A percentile compares a stretch with the other conserved stretches of the same genome.
These are phyloP conservation scores for Plutella xylostella DNA, from an alignment of 2,888 invertebrate genomes.

Conservation along the genomic window DNA sequence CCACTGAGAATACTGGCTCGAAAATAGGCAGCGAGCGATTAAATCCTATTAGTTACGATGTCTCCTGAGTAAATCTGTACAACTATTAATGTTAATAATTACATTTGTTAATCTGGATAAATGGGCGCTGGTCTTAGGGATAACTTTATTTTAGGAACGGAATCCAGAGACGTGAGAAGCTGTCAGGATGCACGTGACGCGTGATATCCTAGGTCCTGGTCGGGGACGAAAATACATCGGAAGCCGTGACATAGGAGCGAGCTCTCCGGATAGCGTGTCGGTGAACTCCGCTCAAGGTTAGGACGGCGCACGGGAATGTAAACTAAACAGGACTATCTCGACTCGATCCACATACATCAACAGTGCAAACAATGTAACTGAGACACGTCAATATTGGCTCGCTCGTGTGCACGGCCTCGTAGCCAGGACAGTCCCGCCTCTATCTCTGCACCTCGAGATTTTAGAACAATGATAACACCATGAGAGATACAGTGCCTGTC, in stretches of 20 bases:
- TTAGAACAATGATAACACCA: constrained; percentile 4
- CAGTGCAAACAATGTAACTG: constrained; percentile 46
- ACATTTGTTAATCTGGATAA: too few relatives aligned
- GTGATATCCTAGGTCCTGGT: constrained; percentile 40
- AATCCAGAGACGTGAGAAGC: constrained; percentile 14
- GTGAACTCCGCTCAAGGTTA: constrained; percentile 55
- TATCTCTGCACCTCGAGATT: constrained; percentile 26
- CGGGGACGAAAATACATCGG: constrained; percentile 48
- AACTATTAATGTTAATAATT: too few relatives aligned
- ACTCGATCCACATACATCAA: constrained; percentile 48
- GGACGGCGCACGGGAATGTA: constrained; percentile 36
- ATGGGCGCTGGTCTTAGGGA: constrained; percentile 21
- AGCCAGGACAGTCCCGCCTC: background rate
- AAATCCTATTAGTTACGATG: constrained; percentile 33
- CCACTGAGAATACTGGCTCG: constrained; percentile 36
- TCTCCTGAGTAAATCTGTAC: too few relatives aligned
- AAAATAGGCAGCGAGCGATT: constrained; percentile 38
- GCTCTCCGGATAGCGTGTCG: constrained; percentile 37
- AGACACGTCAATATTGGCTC: constrained; percentile 43
- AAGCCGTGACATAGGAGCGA: constrained; percentile 42
- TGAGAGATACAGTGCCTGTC: constrained; percentile 13
- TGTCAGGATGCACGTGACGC: constrained; percentile 38
- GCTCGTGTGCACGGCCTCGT: constrained; percentile 11
- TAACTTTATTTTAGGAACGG: background rate
- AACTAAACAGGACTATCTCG: constrained; percentile 30